A percentile compares a stretch with the other conserved stretches of the same genome.
Conservation (phyloP, 1,140 invertebrate genomes). For the Brachionus rubens region DNA sequence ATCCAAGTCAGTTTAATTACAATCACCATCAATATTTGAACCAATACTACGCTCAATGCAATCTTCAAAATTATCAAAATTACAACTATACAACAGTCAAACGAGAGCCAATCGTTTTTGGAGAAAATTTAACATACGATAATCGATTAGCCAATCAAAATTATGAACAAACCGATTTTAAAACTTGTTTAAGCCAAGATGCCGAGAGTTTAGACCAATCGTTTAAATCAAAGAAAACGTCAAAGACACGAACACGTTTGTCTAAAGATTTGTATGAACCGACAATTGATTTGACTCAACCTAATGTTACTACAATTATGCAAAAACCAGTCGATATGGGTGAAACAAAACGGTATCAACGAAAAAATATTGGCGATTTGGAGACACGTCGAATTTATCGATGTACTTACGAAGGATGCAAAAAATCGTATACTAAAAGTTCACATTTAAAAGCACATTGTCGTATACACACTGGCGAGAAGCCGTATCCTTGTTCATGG, state of each 20-base stretch:
- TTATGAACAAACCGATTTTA: neutral
- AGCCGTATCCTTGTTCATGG: slow-evolving; percentile 76
- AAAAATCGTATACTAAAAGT: slow-evolving; percentile 71
- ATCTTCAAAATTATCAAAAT: neutral
- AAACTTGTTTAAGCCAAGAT: too few relatives aligned
- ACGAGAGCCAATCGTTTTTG: neutral
- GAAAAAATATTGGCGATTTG: slow-evolving; percentile 23
- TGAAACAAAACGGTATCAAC: slow-evolving; percentile 2
- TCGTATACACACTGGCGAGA: slow-evolving; percentile 65
- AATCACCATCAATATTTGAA: neutral
- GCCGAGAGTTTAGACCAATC: too few relatives aligned
- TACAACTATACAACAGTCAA: neutral
- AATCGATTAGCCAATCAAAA: too few relatives aligned
- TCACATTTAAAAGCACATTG: slow-evolving; percentile 71
- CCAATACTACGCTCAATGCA: neutral
- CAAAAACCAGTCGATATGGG: slow-evolving; percentile 34
- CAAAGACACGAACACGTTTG: neutral
- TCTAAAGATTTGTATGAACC: slow-evolving; percentile 22
- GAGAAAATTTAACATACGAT: neutral
- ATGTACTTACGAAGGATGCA: slow-evolving; percentile 65
- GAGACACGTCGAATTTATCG: slow-evolving; percentile 48
- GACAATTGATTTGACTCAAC: slow-evolving; percentile 22
- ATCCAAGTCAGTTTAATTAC: neutral
- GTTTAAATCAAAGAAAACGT: neutral
- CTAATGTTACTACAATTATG: slow-evolving; percentile 16